Percentiles rank a stretch among this genome's conserved stretches.
Conservation (phyloP, 1,140 invertebrate genomes). For the Nephila pilipes region DNA sequence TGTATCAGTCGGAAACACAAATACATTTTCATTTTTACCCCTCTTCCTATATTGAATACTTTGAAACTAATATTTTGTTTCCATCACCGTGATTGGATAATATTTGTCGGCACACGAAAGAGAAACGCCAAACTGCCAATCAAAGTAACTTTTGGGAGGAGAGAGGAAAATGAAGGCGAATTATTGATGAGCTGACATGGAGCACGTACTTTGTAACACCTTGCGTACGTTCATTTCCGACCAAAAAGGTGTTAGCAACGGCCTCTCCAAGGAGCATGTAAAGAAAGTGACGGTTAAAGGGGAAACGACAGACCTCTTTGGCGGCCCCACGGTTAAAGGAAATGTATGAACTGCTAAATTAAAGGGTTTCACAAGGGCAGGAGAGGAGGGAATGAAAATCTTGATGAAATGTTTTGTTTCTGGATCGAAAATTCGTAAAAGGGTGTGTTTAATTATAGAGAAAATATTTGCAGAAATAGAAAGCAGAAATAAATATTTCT, state of each 20-base stretch:
- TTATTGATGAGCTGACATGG: constrained; percentile 34
- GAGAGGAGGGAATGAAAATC: neutral
- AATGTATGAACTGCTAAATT: neutral
- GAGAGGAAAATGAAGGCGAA: constrained; percentile 18
- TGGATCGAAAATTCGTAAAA: no score
- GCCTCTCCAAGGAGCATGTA: neutral
- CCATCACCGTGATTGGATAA: constrained; percentile 15
- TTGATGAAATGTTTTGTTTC: no score
- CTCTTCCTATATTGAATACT: neutral
- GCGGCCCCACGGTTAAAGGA: neutral
- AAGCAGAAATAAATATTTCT: no score
- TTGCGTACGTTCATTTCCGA: neutral
- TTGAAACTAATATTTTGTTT: constrained; percentile 23
- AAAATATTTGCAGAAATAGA: no score
- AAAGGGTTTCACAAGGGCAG: neutral
- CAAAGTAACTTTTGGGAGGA: neutral
- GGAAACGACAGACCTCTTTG: neutral
- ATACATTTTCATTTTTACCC: neutral
- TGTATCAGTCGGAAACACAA: neutral
- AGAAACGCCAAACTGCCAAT: constrained; percentile 23
- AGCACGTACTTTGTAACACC: constrained; percentile 21
- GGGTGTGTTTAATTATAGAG: no score
- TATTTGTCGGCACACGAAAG: constrained; percentile 9
- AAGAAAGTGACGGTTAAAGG: neutral
- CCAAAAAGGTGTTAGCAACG: neutral